These are phyloP conservation scores for Nymphalis polychloros DNA, from an alignment of 2,888 invertebrate species.

Conservation along the genomic window DNA sequence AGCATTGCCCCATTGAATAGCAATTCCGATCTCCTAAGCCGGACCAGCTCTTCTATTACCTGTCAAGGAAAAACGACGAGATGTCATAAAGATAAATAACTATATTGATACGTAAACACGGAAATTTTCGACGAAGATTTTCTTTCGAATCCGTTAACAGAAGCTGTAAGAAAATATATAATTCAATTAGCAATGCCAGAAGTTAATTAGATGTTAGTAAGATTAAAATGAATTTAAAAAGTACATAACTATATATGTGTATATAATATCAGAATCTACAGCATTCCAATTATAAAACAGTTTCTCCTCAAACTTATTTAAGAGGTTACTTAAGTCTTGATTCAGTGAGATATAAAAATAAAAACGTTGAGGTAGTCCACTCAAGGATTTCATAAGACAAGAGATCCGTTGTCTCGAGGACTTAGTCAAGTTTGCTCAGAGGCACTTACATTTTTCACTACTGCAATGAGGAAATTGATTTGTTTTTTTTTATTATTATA, in stretches of 20 bases:
- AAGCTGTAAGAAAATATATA: no score
- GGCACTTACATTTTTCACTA: conserved; percentile 43
- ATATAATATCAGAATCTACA: conserved; percentile 3
- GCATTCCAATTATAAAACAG: conserved; percentile 32
- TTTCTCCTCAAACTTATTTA: conserved; percentile 29
- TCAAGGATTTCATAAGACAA: conserved; percentile 51
- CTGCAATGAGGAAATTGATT: conserved; percentile 39
- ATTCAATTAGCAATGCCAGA: no score
- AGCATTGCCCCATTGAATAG: no score
- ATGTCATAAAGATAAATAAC: no score
- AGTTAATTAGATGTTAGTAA: background rate
- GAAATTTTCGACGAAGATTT: no score
- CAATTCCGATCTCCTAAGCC: no score
- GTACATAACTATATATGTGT: background rate
- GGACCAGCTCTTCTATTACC: no score
- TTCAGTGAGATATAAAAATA: conserved; percentile 40
- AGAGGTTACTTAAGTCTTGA: conserved; percentile 33
- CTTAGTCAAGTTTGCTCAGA: conserved; percentile 47
- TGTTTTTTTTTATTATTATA: conserved; percentile 21
- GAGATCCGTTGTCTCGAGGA: conserved; percentile 50
- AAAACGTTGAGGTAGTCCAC: conserved; percentile 44
- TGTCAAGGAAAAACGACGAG: no score
- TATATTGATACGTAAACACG: no score
- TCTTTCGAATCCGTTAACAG: no score
- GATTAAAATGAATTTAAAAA: background rate